Evolutionary conservation across 2,113 vertebrate genomes (phyloP).

Genomic region (Lontra canadensis): DNA sequence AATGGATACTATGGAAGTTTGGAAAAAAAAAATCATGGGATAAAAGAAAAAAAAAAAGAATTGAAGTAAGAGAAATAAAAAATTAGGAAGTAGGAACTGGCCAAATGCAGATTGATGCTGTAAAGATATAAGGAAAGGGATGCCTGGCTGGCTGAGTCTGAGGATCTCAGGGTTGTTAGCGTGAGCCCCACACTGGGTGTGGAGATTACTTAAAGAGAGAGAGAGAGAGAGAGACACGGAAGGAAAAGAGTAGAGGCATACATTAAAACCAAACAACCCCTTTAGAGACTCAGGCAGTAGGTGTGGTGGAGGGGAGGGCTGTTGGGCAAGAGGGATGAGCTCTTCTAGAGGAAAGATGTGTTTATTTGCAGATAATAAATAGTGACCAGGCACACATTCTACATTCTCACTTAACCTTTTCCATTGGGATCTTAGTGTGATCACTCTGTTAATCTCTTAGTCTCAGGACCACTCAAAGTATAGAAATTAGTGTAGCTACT

Average conservation of each 20-base stretch:
- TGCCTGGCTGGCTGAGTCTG: not conserved
- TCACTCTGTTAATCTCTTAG: not conserved
- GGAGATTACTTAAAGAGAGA: not conserved
- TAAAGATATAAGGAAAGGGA: not conserved
- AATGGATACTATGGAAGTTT: not conserved
- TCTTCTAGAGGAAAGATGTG: not conserved
- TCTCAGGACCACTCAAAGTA: not conserved
- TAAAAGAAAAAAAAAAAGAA: not conserved
- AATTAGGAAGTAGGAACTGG: not conserved
- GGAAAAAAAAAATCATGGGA: not conserved
- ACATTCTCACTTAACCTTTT: not conserved
- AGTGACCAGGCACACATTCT: not conserved
- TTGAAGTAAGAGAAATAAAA: not conserved
- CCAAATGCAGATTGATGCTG: not conserved
- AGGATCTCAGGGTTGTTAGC: not conserved
- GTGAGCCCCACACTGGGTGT: not conserved
- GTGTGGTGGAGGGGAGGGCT: not conserved
- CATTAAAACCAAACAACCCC: not conserved
- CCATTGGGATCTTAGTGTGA: not conserved
- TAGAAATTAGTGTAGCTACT: not conserved
- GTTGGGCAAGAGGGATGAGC: too few relatives aligned
- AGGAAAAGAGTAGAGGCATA: not conserved
- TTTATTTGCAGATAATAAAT: not conserved
- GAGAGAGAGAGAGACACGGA: not conserved
- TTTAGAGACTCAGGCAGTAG: not conserved